A percentile compares a stretch with the other conserved stretches of the same genome.
phyloP scores from a whole-genome alignment of 1,140 invertebrate species.

The Orius insidiosus region DNA sequence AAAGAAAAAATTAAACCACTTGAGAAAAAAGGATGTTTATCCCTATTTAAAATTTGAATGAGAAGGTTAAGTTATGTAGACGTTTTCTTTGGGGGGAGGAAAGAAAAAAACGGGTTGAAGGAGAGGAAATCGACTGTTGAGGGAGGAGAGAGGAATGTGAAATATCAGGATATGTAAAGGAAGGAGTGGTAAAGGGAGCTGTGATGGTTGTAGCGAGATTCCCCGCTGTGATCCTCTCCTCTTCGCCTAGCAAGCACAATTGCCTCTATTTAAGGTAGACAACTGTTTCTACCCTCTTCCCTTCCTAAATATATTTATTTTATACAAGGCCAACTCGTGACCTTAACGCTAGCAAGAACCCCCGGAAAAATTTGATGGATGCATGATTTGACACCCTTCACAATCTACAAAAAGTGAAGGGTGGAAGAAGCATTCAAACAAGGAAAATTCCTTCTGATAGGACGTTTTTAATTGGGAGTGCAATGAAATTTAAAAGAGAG shows the following conservation, averaged over 20 bases:
- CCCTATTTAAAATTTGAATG: too few relatives aligned
- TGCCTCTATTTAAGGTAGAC: conserved; percentile 2
- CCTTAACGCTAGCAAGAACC: too few relatives aligned
- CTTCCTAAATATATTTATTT: conserved; percentile 2
- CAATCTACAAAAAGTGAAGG: too few relatives aligned
- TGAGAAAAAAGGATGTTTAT: too few relatives aligned
- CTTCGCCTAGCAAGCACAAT: neutral
- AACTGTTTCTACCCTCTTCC: conserved; percentile 2
- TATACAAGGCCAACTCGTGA: conserved; percentile 5
- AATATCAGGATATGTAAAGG: conserved; percentile 1
- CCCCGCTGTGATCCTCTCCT: neutral
- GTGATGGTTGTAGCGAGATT: conserved; percentile 2
- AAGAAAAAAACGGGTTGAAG: neutral
- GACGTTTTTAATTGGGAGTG: too few relatives aligned
- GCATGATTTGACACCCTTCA: too few relatives aligned
- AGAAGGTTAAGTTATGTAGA: too few relatives aligned
- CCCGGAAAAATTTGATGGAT: too few relatives aligned
- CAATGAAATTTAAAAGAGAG: conserved; percentile 1
- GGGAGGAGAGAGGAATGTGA: too few relatives aligned
- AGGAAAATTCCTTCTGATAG: too few relatives aligned
- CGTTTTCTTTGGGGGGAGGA: neutral
- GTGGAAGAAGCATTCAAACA: too few relatives aligned
- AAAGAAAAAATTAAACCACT: conserved; percentile 25
- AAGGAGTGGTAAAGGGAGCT: neutral
- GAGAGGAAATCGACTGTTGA: neutral